phyloP scores from a whole-genome alignment of 2,888 invertebrate genomes.

The Athripsodes cinereus region DNA sequence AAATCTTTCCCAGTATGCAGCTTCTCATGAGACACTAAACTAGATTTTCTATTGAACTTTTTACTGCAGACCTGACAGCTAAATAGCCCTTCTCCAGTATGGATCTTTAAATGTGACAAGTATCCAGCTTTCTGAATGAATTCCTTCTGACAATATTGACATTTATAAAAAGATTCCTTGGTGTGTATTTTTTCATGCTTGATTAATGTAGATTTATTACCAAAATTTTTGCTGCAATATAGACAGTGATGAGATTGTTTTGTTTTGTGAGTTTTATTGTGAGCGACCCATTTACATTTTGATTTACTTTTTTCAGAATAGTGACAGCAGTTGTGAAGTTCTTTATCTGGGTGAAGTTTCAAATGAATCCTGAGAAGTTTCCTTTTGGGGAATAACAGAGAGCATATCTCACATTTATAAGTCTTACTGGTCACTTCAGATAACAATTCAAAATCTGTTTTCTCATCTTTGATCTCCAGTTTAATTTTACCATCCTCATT shows the following conservation, averaged over 20 bases:
- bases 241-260: constrained; percentile 20
- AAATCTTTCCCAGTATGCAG: constrained; percentile 22
- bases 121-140: constrained; percentile 27
- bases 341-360: constrained; percentile 19
- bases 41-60: constrained; percentile 33
- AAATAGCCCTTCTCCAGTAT: constrained; percentile 39
- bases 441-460: background rate
- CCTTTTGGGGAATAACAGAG: constrained; percentile 9
- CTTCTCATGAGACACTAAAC: constrained; percentile 23
- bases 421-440: no score
- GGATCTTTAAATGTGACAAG: constrained; percentile 38
- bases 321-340: constrained; percentile 13
- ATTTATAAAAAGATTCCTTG: constrained; percentile 19
- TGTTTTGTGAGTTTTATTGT: constrained; percentile 22
- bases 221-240: constrained; percentile 20
- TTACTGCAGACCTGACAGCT: constrained; percentile 39
- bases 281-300: constrained; percentile 18
- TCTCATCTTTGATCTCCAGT: background rate
- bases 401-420: constrained; percentile 19
- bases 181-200: constrained; percentile 24
- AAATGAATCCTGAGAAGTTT: constrained; percentile 21
- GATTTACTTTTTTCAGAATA: constrained; percentile 23
- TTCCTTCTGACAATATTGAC: constrained; percentile 24
- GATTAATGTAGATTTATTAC: constrained; percentile 19
- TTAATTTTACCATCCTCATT: no score